A percentile compares a stretch with the other conserved stretches of the same genome.
phyloP scores from a whole-genome alignment of 2,888 invertebrate species.

The Acronicta psi region DNA sequence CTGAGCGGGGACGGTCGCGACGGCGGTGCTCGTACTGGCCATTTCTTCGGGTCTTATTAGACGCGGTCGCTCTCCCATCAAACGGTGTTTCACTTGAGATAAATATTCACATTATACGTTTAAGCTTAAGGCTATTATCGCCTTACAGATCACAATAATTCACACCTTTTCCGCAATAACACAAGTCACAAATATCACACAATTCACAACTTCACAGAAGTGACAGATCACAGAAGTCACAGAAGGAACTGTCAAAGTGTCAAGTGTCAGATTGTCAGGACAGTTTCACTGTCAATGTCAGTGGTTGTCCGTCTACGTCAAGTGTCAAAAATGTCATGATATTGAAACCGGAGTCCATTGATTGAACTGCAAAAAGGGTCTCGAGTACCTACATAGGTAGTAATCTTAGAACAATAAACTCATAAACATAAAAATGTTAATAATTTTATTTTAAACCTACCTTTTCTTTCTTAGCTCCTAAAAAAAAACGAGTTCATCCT shows the following conservation, averaged over 20 bases:
- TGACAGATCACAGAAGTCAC: slow-evolving; percentile 4
- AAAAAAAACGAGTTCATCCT: no score
- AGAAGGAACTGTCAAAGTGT: no score
- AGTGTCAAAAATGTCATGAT: no score
- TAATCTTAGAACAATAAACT: no score
- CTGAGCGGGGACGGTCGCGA: slow-evolving; percentile 78
- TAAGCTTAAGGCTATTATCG: slow-evolving; percentile 33
- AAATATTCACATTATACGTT: slow-evolving; percentile 67
- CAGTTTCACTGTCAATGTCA: not conserved
- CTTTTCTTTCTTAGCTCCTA: no score
- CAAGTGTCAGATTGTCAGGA: not conserved
- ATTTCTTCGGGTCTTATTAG: slow-evolving; percentile 73
- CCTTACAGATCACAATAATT: slow-evolving; percentile 32
- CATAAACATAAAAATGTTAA: no score
- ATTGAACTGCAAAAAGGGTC: no score
- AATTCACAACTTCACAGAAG: slow-evolving; percentile 35
- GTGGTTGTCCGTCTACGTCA: no score
- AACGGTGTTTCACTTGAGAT: slow-evolving; percentile 54
- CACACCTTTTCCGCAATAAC: slow-evolving; percentile 32
- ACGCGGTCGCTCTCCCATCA: slow-evolving; percentile 79
- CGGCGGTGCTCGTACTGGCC: slow-evolving; percentile 84
- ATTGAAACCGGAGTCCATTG: no score
- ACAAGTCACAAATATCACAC: slow-evolving; percentile 17
- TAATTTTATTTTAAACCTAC: no score
- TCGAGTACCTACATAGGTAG: no score